Evolutionary conservation across 2,113 vertebrate genomes (phyloP).

Genomic region (Bufo gargarizans): DNA sequence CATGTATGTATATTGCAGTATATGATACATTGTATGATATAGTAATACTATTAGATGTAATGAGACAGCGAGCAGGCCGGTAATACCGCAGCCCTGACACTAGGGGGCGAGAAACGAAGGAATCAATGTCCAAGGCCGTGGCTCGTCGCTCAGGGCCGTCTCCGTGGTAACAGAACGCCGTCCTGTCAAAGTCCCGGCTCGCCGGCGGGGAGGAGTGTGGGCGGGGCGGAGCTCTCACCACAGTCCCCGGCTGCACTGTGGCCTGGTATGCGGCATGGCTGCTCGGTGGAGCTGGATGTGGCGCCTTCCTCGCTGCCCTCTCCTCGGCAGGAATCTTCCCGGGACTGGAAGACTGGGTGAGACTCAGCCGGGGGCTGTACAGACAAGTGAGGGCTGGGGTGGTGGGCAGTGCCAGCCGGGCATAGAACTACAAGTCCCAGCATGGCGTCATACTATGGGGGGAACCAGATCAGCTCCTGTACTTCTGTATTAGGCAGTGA

Average conservation of each 20-base stretch:
- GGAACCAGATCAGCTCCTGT: no score
- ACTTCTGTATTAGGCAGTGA: no score
- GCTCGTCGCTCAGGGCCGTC: not conserved
- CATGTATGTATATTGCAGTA: no score
- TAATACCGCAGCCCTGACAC: not conserved
- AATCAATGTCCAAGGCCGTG: not conserved
- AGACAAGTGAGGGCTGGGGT: not conserved
- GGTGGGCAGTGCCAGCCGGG: not conserved
- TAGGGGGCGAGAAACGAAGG: not conserved
- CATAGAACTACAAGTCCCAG: not conserved
- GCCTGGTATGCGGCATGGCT: not conserved
- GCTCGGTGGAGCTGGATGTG: slow-evolving; percentile 1
- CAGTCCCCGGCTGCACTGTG: not conserved
- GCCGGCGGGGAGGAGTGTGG: not conserved
- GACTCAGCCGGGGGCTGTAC: not conserved
- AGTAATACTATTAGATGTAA: no score
- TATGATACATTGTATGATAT: no score
- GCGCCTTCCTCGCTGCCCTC: not conserved
- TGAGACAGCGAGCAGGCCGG: not conserved
- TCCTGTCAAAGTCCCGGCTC: not conserved
- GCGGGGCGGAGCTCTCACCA: not conserved
- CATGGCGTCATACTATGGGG: not conserved
- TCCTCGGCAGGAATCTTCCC: not conserved
- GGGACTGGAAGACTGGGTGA: not conserved
- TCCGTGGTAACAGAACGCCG: not conserved